Evolutionary conservation across 2,888 invertebrate species (phyloP), one percentile per base, ranked within the genome.

Genomic region (Agrotis puta): DNA sequence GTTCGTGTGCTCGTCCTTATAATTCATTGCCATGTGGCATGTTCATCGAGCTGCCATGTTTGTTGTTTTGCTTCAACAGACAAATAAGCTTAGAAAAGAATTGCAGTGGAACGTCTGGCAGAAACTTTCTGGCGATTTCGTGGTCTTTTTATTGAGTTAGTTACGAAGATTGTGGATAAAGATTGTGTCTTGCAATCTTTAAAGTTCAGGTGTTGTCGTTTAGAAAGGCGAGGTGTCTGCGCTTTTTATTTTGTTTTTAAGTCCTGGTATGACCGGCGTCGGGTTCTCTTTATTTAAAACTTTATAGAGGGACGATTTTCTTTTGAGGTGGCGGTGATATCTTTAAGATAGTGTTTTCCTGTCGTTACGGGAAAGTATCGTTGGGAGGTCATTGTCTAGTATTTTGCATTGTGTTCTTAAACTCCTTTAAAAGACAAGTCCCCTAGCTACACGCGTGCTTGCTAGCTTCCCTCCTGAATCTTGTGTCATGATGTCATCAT

Each of bases 1-100:
- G 66, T 67, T 83, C 83, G 86, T 87, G 86, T 69, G 77, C 83
- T 78, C 77, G 59, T 77, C 71, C 77, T 67, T 74, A 84, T 88
- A 87, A 86, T 85, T 88, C 88, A 89, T 83, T 83, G 88, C 84
- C 81, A 80, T 69, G 72, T 83, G 68, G 74, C 85, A 82, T 81
- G 84, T 80, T 74, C 67, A 75, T 78, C 64, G 77, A 79, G 81
- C 66, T 74, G 81, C 64, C 81, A 81, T 83, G 82, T 83, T 86
- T 82, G 77, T 86, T 82, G 78, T 84, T 85, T 69, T 71, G 65
- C 63, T 27, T 39, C n/a, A 27, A 67, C 66, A 53, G 56, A 79
- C 71, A 83, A 85, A 80, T 70, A 83, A 62, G 43, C 57, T 79
- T 70, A 5, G 20, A 27, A 70, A 70, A 58, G 70, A 69, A 85